Evolutionary conservation across 2,888 invertebrate genomes (phyloP), one percentile per base, ranked within the genome.

Genomic region (Griposia aprilina): DNA sequence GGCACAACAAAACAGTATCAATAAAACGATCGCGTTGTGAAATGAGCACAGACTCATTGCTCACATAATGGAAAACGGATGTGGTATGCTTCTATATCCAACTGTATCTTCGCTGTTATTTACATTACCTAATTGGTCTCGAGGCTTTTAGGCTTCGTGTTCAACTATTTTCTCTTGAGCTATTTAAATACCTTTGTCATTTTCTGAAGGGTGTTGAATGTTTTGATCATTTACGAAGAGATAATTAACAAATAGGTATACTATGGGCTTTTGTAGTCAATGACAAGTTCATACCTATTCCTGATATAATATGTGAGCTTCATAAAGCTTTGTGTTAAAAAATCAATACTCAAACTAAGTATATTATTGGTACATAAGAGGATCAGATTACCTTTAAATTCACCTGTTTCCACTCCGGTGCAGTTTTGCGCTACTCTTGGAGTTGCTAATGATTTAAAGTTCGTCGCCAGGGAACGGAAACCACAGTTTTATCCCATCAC

Each of bases 401-500:
- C 20, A 55, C 30, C 70, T 66, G 68, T 72, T 67, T 62, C 65
- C 30, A 74, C 63, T 69, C 36, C 65, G 23, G 15, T 82, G 67
- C 67, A 82, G 70, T 76, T 59, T 66, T 74, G 45, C 10, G 63
- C 30, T 66, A 11, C 48, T 76, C 70, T 69, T 73, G 57, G 55
- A 87, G 74, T 83, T 80, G 62, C 80, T 85, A 85, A 87, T 86
- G 77, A 82, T 84, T 85, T 76, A 85, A 87, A 88, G 67, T 88
- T 86, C 45, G 30, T 66, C 68, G 73, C 55, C 69, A 66, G 70
- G 60, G n/a, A 78, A 75, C 69, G 41, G 52, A 68, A 78, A 70
- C 67, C 73, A 62, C 69, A 57, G 81, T 50, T 81, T 78, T 71
- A 85, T 75, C 55, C 59, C 63, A 75, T 78, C 76, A 84, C 30